Percentiles rank a stretch among this genome's conserved stretches.
Evolutionary conservation across 2,888 invertebrate genomes (phyloP).

Genomic region (Bugulina stolonifera): DNA sequence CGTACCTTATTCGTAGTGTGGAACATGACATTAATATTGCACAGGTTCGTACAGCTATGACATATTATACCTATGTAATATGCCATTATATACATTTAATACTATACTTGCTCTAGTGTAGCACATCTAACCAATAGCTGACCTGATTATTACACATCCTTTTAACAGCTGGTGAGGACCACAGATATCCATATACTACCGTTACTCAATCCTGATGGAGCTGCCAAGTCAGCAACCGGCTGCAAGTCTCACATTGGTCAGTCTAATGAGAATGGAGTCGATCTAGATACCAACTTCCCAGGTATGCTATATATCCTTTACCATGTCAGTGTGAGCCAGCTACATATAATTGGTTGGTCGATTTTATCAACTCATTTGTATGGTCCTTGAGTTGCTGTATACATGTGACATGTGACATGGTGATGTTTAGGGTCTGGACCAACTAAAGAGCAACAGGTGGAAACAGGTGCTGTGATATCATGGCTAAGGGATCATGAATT

Average conservation of each 20-base stretch:
- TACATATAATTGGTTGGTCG: neutral
- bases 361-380: neutral
- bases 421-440: conserved; percentile 7
- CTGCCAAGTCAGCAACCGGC: neutral
- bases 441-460: conserved; percentile 35
- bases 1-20: conserved; percentile 83
- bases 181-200: conserved; percentile 89
- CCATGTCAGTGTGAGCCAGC: too few relatives aligned
- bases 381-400: neutral
- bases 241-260: neutral
- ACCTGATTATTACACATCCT: too few relatives aligned
- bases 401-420: too few relatives aligned
- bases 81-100: too few relatives aligned
- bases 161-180: conserved; percentile 63
- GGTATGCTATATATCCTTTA: too few relatives aligned
- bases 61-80: too few relatives aligned
- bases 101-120: too few relatives aligned
- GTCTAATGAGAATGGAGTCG: neutral
- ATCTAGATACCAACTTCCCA: conserved; percentile 25
- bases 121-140: too few relatives aligned
- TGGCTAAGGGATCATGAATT: conserved; percentile 48
- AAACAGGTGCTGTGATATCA: conserved; percentile 42
- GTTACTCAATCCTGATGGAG: conserved; percentile 97
- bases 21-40: conserved; percentile 64
- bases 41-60: too few relatives aligned